Percentiles rank a stretch among this genome's conserved stretches.
Conservation (phyloP, 2,888 invertebrate species). For the Chironomus riparius region DNA sequence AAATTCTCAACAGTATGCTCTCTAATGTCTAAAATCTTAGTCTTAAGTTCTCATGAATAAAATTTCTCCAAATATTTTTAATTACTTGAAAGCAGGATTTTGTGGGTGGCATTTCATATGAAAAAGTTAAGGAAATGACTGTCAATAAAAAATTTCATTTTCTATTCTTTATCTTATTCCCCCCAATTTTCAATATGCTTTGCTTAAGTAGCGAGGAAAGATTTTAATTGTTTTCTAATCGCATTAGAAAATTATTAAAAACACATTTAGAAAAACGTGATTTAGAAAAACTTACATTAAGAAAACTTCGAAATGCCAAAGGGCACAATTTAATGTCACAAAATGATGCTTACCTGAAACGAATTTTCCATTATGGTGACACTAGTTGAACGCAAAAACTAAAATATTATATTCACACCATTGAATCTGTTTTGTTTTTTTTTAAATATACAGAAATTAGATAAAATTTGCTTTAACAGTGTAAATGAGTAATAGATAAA, state of each 20-base stretch:
- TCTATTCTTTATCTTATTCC: too few relatives aligned
- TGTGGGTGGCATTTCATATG: too few relatives aligned
- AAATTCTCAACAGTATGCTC: background rate
- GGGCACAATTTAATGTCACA: background rate
- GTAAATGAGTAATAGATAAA: too few relatives aligned
- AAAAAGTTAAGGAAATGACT: background rate
- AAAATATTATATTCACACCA: too few relatives aligned
- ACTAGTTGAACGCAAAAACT: background rate
- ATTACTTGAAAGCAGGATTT: background rate
- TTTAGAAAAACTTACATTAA: background rate
- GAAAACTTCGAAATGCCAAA: background rate
- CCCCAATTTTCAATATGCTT: too few relatives aligned
- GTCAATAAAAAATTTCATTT: too few relatives aligned
- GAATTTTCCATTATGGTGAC: background rate
- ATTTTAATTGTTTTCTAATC: constrained; percentile 24
- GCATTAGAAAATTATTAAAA: constrained; percentile 23
- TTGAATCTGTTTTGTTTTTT: too few relatives aligned
- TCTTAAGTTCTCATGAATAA: background rate
- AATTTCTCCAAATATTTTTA: too few relatives aligned
- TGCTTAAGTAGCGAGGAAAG: background rate
- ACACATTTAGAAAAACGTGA: constrained; percentile 17
- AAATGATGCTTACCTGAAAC: too few relatives aligned
- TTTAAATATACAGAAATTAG: too few relatives aligned
- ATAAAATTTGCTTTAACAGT: too few relatives aligned
- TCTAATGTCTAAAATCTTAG: background rate